phyloP scores from a whole-genome alignment of 2,888 invertebrate genomes.

The Torymus auratus region DNA sequence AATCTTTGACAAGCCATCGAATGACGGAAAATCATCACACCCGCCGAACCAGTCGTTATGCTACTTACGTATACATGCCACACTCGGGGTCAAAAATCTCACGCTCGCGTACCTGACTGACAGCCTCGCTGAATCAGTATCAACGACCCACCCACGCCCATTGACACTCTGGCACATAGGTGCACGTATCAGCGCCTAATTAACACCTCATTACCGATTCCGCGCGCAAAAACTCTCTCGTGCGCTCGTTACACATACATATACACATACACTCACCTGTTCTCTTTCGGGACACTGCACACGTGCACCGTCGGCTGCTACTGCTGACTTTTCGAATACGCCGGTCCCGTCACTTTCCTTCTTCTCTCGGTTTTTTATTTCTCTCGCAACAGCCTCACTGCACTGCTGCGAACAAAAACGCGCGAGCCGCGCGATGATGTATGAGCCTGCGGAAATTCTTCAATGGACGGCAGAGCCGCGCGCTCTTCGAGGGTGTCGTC shows the following conservation, averaged over 20 bases:
- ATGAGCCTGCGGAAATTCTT: conserved; percentile 14
- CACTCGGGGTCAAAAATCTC: no score
- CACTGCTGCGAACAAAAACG: conserved; percentile 32
- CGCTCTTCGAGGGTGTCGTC: neutral
- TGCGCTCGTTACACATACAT: no score
- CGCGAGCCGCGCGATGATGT: conserved; percentile 4
- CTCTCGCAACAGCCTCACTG: neutral
- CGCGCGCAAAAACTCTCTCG: neutral
- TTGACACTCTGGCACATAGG: neutral
- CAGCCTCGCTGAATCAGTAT: no score
- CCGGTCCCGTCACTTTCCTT: conserved; percentile 21
- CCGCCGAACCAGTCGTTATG: no score
- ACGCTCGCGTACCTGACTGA: no score
- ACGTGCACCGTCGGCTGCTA: neutral
- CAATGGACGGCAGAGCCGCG: conserved; percentile 4
- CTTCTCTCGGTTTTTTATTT: neutral
- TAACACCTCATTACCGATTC: conserved; percentile 41
- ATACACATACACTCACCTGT: conserved; percentile 29
- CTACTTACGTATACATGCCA: no score
- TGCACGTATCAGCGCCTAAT: conserved; percentile 11
- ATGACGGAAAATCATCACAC: no score
- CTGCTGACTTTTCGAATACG: conserved; percentile 38
- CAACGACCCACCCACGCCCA: no score
- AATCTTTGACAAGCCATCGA: no score
- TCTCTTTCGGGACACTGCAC: neutral